Evolutionary conservation across 2,888 invertebrate species (phyloP).

Genomic region (Andrena bucephala): DNA sequence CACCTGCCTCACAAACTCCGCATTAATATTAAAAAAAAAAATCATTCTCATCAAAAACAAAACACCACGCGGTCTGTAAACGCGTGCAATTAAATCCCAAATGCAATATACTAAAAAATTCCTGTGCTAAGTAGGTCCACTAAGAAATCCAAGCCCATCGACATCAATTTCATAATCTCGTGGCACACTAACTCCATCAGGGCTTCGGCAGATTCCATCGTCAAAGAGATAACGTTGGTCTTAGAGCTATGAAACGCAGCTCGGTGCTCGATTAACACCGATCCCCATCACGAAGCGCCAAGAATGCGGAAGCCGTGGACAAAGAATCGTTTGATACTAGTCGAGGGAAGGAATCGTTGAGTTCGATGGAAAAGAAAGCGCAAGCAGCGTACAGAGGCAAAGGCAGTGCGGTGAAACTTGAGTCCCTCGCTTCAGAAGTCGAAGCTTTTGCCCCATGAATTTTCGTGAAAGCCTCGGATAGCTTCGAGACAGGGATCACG

Average conservation of each 20-base stretch:
- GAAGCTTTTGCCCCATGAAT: slow-evolving; percentile 56
- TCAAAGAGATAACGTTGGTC: not conserved
- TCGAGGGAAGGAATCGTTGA: slow-evolving; percentile 15
- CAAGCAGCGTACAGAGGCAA: slow-evolving; percentile 1
- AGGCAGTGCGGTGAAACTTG: slow-evolving; percentile 29
- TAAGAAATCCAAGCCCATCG: too few species aligned
- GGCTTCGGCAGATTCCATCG: not conserved
- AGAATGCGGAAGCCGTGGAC: not conserved
- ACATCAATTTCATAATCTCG: too few species aligned
- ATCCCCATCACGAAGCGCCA: not conserved
- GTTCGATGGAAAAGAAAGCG: slow-evolving; percentile 33
- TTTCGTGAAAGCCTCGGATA: slow-evolving; percentile 63
- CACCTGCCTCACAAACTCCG: too few species aligned
- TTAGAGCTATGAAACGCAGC: not conserved
- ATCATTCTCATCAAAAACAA: too few species aligned
- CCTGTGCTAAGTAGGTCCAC: too few species aligned
- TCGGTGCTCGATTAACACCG: slow-evolving; percentile 26
- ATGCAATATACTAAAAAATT: too few species aligned
- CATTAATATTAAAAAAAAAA: too few species aligned
- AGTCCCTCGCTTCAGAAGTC: slow-evolving; percentile 33
- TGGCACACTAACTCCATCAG: not conserved
- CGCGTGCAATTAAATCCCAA: too few species aligned
- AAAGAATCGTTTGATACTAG: slow-evolving; percentile 21
- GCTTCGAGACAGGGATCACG: slow-evolving; percentile 41
- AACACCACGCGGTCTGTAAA: too few species aligned